phyloP scores from a whole-genome alignment of 2,113 vertebrate species.

The Archocentrus centrarchus region DNA sequence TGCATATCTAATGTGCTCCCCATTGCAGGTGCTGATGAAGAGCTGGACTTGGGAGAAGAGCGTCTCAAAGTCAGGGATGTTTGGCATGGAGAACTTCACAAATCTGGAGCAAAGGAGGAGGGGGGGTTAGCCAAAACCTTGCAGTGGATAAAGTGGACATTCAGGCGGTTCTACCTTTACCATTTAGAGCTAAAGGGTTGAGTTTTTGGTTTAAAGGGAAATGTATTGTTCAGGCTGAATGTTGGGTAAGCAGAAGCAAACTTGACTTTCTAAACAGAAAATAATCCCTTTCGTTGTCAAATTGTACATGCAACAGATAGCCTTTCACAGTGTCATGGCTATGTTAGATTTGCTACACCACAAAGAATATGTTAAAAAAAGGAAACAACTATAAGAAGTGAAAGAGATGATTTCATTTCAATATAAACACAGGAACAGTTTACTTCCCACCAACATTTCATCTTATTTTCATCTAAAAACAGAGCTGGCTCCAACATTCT shows the following conservation, averaged over 20 bases:
- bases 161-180: no score
- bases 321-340: neutral
- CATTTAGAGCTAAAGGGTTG: neutral
- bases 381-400: neutral
- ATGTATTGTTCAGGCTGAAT: neutral
- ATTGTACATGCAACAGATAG: neutral
- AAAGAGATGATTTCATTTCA: neutral
- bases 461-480: neutral
- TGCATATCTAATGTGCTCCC: conserved; percentile 98
- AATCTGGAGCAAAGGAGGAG: conserved; percentile 84
- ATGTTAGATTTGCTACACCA: neutral
- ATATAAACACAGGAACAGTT: neutral
- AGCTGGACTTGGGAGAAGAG: conserved; percentile 99
- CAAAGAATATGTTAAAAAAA: neutral
- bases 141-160: no score
- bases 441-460: neutral
- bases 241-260: neutral
- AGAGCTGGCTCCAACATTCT: neutral
- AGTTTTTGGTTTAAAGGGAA: neutral
- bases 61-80: conserved; percentile 98
- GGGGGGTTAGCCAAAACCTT: neutral
- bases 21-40: conserved; percentile 99
- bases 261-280: neutral
- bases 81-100: conserved; percentile 99
- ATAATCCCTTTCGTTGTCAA: neutral